Evolutionary conservation across 2,797 vertebrate genomes (phyloP).

Genomic region (Betta splendens): DNA sequence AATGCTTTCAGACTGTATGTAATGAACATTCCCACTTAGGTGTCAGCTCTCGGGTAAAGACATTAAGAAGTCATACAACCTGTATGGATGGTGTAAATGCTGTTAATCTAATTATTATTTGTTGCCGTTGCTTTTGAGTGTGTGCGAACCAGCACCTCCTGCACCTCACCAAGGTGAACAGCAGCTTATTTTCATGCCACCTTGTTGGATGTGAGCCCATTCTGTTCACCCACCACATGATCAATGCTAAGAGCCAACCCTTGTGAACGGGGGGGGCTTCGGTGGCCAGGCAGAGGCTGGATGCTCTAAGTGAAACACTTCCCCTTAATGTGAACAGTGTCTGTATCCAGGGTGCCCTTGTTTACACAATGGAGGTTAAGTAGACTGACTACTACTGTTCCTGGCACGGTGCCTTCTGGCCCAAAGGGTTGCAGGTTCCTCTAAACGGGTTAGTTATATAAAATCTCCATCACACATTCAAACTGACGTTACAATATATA

Average conservation of each 20-base stretch:
- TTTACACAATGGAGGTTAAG: constrained; percentile 27
- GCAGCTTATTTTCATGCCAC: too few species aligned
- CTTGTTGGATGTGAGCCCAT: too few species aligned
- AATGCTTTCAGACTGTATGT: too few species aligned
- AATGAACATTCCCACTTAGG: too few species aligned
- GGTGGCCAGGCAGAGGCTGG: constrained; percentile 17
- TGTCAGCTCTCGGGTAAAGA: too few species aligned
- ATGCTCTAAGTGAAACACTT: constrained; percentile 14
- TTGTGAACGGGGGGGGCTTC: too few species aligned
- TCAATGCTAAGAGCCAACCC: background rate
- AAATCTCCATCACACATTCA: constrained; percentile 25
- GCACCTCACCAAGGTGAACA: background rate
- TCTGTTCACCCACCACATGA: background rate
- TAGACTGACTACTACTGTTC: constrained; percentile 32
- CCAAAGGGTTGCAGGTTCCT: constrained; percentile 43
- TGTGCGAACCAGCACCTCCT: too few species aligned
- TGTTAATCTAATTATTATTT: too few species aligned
- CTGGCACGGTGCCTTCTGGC: constrained; percentile 59
- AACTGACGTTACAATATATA: too few species aligned
- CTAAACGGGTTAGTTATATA: constrained; percentile 51
- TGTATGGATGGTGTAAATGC: too few species aligned
- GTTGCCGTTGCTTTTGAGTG: too few species aligned
- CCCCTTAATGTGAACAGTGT: constrained; percentile 14
- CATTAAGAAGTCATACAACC: too few species aligned
- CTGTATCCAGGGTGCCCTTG: constrained; percentile 3